Evolutionary conservation across 1,140 invertebrate genomes (phyloP).

Genomic region (Camponotus floridanus): DNA sequence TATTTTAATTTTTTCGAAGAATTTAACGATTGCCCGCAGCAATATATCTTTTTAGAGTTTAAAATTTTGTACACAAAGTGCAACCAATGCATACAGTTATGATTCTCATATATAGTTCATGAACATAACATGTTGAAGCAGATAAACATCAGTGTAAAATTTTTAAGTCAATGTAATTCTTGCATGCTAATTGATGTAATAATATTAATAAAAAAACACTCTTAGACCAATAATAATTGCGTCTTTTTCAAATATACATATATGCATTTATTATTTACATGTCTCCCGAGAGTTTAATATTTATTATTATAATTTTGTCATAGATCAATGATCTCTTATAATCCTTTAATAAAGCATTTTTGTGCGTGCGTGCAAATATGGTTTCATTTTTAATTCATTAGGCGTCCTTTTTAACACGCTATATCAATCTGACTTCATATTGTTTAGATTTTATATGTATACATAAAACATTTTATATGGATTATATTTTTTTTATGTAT

Average conservation of each 20-base stretch:
- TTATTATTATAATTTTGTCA: too few relatives aligned
- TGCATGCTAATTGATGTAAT: conserved; percentile 83
- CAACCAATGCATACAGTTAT: not conserved
- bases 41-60: conserved; percentile 1
- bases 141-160: conserved; percentile 74
- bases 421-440: too few relatives aligned
- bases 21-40: conserved; percentile 7
- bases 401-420: too few relatives aligned
- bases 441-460: not conserved
- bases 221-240: not conserved
- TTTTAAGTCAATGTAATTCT: conserved; percentile 78
- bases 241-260: not conserved
- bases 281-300: too few relatives aligned
- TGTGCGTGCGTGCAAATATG: too few relatives aligned
- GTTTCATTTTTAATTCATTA: too few relatives aligned
- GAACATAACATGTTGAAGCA: conserved; percentile 31
- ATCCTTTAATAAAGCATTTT: too few relatives aligned
- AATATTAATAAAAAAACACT: conserved; percentile 78
- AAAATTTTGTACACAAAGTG: not conserved
- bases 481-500: not conserved
- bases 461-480: not conserved
- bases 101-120: conserved; percentile 28
- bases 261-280: not conserved
- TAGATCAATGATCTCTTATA: too few relatives aligned
- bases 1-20: conserved; percentile 17